A percentile compares a stretch with the other conserved stretches of the same genome.
phyloP scores from a whole-genome alignment of 1,140 invertebrate genomes.

The Solenopsis invicta region DNA sequence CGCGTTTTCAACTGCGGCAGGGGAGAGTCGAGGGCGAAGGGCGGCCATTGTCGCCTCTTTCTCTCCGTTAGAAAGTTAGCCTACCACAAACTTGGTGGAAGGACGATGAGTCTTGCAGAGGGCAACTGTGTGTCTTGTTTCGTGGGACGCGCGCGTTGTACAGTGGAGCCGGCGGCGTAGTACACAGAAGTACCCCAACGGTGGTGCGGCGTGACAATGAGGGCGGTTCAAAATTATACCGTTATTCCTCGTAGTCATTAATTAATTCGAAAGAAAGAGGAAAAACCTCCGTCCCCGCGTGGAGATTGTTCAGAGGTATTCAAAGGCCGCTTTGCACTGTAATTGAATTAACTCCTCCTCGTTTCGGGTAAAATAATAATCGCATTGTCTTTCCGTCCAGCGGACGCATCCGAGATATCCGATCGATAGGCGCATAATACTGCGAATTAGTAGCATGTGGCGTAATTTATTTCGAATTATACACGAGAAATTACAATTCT shows the following conservation, averaged over 20 bases:
- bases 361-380: constrained; percentile 18
- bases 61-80: constrained; percentile 22
- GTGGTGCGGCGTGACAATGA: not conserved
- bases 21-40: too few species aligned
- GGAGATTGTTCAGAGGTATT: constrained; percentile 6
- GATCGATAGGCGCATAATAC: constrained; percentile 24
- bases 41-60: constrained; percentile 19
- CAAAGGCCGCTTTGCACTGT: not conserved
- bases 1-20: constrained; percentile 24
- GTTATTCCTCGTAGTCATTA: constrained; percentile 30
- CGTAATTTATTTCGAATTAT: constrained; percentile 29
- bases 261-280: constrained; percentile 10
- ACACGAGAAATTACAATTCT: constrained; percentile 1
- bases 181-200: not conserved
- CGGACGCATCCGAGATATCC: not conserved
- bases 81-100: not conserved
- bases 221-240: constrained; percentile 6
- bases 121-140: constrained; percentile 30
- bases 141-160: constrained; percentile 13
- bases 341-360: constrained; percentile 8
- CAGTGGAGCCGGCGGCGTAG: not conserved
- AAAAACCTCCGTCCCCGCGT: not conserved
- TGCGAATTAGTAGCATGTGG: not conserved
- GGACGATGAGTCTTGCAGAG: constrained; percentile 4
- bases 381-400: not conserved